Conservation (phyloP, 1,140 invertebrate species). For the Pteromalus puparum region DNA sequence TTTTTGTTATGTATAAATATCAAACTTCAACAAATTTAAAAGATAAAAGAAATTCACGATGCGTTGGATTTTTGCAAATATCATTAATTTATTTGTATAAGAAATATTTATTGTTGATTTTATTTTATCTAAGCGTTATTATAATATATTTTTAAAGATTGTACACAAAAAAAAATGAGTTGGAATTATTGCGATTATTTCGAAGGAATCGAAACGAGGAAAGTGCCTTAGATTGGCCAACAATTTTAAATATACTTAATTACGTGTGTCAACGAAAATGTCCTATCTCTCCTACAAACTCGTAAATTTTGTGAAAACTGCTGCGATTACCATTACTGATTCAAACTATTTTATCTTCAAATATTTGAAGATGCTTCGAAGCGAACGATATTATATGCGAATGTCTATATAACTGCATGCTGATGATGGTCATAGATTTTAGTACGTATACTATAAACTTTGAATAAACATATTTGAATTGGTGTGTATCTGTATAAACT, state of each 20-base stretch:
- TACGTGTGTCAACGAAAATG: neutral
- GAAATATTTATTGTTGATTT: neutral
- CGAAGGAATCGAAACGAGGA: neutral
- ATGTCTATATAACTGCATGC: neutral
- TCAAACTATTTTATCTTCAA: neutral
- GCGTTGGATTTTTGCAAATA: too few species aligned
- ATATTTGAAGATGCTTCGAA: neutral
- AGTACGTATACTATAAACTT: neutral
- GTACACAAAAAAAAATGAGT: neutral
- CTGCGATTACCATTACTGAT: neutral
- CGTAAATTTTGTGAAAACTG: neutral
- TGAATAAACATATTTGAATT: neutral
- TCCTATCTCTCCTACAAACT: neutral
- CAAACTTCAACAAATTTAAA: neutral
- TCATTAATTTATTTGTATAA: too few species aligned
- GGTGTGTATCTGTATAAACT: neutral
- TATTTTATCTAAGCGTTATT: neutral
- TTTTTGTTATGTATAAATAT: neutral
- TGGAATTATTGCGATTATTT: neutral
- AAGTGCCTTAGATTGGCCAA: conserved; percentile 37
- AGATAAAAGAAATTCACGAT: too few species aligned
- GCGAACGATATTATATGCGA: neutral
- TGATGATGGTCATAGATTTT: neutral
- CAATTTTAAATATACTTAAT: neutral
- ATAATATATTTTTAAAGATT: neutral